These are phyloP conservation scores for Drosophila koepferae DNA, from an alignment of 2,888 invertebrate species.

Conservation along the genomic window DNA sequence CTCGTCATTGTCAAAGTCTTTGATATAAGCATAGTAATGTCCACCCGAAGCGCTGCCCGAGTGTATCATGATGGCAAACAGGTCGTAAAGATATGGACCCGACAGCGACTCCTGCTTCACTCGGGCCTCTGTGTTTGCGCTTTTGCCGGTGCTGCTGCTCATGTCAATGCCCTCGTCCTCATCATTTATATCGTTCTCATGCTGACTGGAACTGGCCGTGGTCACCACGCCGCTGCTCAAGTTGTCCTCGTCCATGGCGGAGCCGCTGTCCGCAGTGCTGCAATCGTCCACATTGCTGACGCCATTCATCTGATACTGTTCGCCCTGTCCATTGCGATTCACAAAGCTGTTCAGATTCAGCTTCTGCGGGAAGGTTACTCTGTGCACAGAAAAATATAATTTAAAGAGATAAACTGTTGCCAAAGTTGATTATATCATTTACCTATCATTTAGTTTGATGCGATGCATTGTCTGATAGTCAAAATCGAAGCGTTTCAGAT, in stretches of 20 bases:
- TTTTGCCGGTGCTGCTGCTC: constrained; percentile 85
- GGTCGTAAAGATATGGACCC: constrained; percentile 92
- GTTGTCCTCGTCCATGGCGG: constrained; percentile 89
- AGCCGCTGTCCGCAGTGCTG: constrained; percentile 89
- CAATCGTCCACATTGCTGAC: constrained; percentile 87
- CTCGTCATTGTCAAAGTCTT: constrained; percentile 90
- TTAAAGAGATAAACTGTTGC: not conserved
- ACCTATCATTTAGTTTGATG: constrained; percentile 95
- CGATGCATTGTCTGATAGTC: constrained; percentile 93
- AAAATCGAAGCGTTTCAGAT: constrained; percentile 95
- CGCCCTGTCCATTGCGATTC: constrained; percentile 77
- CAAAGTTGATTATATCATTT: constrained; percentile 45
- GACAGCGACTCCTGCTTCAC: constrained; percentile 78
- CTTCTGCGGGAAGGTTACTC: constrained; percentile 92
- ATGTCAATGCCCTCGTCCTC: constrained; percentile 90
- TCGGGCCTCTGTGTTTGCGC: constrained; percentile 63
- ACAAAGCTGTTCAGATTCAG: constrained; percentile 92
- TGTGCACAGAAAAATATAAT: constrained; percentile 75
- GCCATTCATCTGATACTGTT: constrained; percentile 68
- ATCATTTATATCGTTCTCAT: constrained; percentile 85
- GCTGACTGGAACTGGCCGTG: constrained; percentile 84
- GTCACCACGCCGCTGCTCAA: constrained; percentile 85
- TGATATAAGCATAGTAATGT: constrained; percentile 96
- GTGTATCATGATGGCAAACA: constrained; percentile 96
- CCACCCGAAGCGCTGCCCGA: constrained; percentile 96